Base-by-base conservation (phyloP, 2,888 invertebrate genomes). In the Emmelina monodactyla region DNA sequence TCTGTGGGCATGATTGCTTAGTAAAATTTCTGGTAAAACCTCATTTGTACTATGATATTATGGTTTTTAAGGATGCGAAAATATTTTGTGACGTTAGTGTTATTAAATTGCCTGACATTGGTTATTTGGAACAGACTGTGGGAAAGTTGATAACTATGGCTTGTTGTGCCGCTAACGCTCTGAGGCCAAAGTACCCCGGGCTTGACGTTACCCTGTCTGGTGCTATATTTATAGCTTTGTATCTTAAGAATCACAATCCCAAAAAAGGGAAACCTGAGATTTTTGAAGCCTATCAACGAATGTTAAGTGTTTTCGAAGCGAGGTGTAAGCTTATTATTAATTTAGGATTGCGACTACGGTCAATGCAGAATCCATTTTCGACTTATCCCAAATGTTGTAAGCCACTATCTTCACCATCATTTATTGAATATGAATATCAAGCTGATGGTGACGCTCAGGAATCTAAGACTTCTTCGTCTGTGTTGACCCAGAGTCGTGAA, bases 101-200 rank as follows among this genome's bases (percentile, higher is more conserved):
- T 30, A 63, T 70, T 9, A 63, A 62, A 28, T 55, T 87, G 16
- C 86, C 87, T 1, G 55, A 79, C 36, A 47, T 85, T 11, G 86
- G 86, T 2, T 85, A 84, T 53, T 58, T 87, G 13, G 85, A 87
- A 45, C 86, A 86, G 54, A 83, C 80, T 11, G 60, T 85, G 1
- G 82, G 79, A 0, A 70, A 68, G 37, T 53, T 81, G 28, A 52
- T 87, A 16, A 78, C 84, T 2, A 61, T 76, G 37, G 85, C 83
- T 1, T 71, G 86, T 36, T 78, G 79, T 38, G 62, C 73, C 25
- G 67, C 83, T 0, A 76, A 79, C 37, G 70, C 68, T 1, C 35
- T 69, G 12, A 70, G 87, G 39, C 87, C 87, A 0, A 82, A 86
- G 43, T 81, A 87, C 47, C 83, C 85, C 1, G 85, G 85, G 1